A percentile compares a stretch with the other conserved stretches of the same genome.
phyloP scores from a whole-genome alignment of 2,797 vertebrate species.

The Sciaenops ocellatus region DNA sequence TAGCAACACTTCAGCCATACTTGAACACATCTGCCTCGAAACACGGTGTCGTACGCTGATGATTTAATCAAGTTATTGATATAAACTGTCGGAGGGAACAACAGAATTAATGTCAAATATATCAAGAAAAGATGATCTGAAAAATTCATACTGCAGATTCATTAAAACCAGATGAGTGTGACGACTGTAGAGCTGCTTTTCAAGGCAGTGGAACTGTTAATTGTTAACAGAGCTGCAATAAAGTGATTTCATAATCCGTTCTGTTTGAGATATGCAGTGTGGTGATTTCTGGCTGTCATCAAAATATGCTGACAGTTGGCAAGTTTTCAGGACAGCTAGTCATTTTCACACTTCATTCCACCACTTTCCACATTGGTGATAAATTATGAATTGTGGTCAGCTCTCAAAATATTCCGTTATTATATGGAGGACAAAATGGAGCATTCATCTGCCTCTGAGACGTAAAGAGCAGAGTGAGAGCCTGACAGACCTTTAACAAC shows the following conservation, averaged over 20 bases:
- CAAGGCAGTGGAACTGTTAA: background rate
- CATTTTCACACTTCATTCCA: background rate
- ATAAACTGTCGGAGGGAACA: background rate
- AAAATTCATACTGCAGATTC: background rate
- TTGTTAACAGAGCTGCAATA: conserved; percentile 12
- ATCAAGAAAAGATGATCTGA: background rate
- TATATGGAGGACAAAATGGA: background rate
- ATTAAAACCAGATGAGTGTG: conserved; percentile 9
- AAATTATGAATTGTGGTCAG: conserved; percentile 13
- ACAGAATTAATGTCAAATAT: conserved; percentile 5
- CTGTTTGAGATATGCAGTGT: background rate
- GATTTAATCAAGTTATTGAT: conserved; percentile 6
- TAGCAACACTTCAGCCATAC: conserved; percentile 26
- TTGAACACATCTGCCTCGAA: conserved; percentile 32
- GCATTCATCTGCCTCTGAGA: conserved; percentile 20
- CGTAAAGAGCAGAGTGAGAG: conserved; percentile 25
- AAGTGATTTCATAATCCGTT: conserved; percentile 10
- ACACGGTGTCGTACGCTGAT: background rate
- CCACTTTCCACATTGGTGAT: conserved; percentile 23
- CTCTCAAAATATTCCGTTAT: conserved; percentile 30
- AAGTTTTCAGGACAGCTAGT: conserved; percentile 35
- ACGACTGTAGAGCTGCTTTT: background rate
- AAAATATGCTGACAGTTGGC: conserved; percentile 39
- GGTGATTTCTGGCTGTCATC: conserved; percentile 32
- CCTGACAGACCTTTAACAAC: background rate